Percentiles rank a stretch among this genome's conserved stretches.
These are phyloP conservation scores for Axinella damicornis DNA, from an alignment of 37 sponge, comb jelly and placozoan species.

Conservation along the genomic window DNA sequence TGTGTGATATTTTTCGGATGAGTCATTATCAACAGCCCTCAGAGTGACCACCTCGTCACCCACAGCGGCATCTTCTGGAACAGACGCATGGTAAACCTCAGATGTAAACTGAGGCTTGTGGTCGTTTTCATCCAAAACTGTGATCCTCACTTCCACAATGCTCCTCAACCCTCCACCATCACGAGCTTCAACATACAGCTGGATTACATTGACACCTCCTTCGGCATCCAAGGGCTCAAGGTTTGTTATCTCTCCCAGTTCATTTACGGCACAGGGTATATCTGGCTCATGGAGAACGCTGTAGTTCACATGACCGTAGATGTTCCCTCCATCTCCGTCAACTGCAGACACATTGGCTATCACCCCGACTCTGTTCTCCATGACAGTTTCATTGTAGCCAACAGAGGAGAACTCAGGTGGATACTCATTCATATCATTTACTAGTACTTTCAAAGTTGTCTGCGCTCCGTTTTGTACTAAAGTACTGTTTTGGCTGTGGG, in stretches of 20 bases:
- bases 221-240: slow-evolving; percentile 54
- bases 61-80: slow-evolving; percentile 45
- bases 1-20: background rate
- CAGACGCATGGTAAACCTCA: slow-evolving; percentile 3
- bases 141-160: slow-evolving; percentile 29
- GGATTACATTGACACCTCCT: background rate
- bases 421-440: slow-evolving; percentile 62
- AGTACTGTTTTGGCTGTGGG: background rate
- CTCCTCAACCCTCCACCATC: slow-evolving; percentile 50
- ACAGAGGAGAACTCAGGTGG: slow-evolving; percentile 37
- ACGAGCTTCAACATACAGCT: slow-evolving; percentile 33
- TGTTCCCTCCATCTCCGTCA: slow-evolving; percentile 45
- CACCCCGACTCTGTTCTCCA: slow-evolving; percentile 36
- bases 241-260: slow-evolving; percentile 33
- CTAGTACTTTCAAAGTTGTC: slow-evolving; percentile 16
- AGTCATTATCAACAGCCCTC: slow-evolving; percentile 42
- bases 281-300: background rate
- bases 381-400: slow-evolving; percentile 9
- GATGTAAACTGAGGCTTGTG: slow-evolving; percentile 42
- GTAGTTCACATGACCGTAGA: slow-evolving; percentile 38
- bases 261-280: slow-evolving; percentile 17
- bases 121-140: slow-evolving; percentile 65
- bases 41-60: slow-evolving; percentile 19
- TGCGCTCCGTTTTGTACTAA: background rate
- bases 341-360: slow-evolving; percentile 31